Evolutionary conservation across 1,140 invertebrate species (phyloP).

Genomic region (Sycobia sp.): DNA sequence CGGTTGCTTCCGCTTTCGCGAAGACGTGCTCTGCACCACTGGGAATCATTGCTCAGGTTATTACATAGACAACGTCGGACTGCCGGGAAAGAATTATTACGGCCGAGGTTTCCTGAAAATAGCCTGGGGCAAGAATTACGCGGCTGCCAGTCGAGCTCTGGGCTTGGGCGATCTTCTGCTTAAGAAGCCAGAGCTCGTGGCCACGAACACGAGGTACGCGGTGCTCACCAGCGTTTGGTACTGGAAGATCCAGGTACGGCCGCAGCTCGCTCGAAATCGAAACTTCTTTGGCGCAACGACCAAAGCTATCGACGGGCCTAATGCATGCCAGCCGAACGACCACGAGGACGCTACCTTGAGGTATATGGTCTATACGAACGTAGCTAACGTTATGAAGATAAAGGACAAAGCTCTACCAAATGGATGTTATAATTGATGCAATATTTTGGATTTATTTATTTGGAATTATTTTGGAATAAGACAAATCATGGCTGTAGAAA

Average conservation of each 20-base stretch:
- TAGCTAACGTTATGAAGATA: background rate
- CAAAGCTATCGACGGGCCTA: constrained; percentile 4
- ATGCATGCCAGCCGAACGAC: background rate
- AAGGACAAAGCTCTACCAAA: background rate
- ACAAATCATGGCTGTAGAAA: too few species aligned
- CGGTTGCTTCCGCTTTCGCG: background rate
- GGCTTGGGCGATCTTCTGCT: constrained; percentile 5
- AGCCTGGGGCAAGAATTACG: constrained; percentile 19
- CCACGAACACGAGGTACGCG: background rate
- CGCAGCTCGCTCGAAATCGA: background rate
- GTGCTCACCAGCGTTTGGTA: constrained; percentile 8
- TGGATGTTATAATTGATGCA: constrained; percentile 2
- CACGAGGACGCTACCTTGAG: background rate
- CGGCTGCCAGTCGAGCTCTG: background rate
- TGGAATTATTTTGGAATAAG: too few species aligned
- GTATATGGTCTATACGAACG: background rate
- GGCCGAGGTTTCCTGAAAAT: constrained; percentile 11
- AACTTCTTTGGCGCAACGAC: constrained; percentile 4
- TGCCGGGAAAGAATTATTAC: constrained; percentile 8
- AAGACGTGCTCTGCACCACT: background rate
- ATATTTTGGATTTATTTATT: too few species aligned
- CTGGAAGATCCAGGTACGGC: background rate
- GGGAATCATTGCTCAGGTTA: background rate
- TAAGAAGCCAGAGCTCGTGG: constrained; percentile 1
- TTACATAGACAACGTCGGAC: background rate